Conservation (phyloP, 2,113 vertebrate genomes). For the Naja naja region DNA sequence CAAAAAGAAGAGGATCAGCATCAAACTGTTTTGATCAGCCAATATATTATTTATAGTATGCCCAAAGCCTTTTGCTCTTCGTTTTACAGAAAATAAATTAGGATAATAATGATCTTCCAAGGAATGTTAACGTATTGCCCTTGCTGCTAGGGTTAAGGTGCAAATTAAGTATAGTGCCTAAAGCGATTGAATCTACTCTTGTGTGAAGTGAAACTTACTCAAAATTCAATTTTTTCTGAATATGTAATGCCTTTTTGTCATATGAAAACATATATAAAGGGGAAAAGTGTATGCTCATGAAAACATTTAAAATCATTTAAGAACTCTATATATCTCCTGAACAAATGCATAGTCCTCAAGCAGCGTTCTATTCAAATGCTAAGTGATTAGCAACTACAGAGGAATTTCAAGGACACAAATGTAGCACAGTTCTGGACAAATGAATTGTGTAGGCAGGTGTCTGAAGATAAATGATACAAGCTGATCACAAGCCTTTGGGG, state of each 20-base stretch:
- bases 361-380: conserved; percentile 32
- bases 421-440: conserved; percentile 25
- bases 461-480: conserved; percentile 43
- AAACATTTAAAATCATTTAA: background rate
- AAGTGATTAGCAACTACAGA: conserved; percentile 39
- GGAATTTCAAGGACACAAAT: conserved; percentile 42
- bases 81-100: background rate
- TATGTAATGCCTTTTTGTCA: background rate
- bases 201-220: background rate
- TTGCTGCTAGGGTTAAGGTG: background rate
- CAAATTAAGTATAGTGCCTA: background rate
- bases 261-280: background rate
- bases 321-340: background rate
- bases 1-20: background rate
- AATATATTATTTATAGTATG: background rate
- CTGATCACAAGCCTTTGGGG: conserved; percentile 39
- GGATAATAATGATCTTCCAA: background rate
- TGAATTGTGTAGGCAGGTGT: conserved; percentile 28
- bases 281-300: background rate
- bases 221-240: background rate
- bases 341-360: conserved; percentile 31
- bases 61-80: background rate
- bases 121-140: background rate
- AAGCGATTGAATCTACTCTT: background rate
- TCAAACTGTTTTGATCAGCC: background rate